Evolutionary conservation across 2,888 invertebrate species (phyloP).

Genomic region (Erpobdella octoculata): DNA sequence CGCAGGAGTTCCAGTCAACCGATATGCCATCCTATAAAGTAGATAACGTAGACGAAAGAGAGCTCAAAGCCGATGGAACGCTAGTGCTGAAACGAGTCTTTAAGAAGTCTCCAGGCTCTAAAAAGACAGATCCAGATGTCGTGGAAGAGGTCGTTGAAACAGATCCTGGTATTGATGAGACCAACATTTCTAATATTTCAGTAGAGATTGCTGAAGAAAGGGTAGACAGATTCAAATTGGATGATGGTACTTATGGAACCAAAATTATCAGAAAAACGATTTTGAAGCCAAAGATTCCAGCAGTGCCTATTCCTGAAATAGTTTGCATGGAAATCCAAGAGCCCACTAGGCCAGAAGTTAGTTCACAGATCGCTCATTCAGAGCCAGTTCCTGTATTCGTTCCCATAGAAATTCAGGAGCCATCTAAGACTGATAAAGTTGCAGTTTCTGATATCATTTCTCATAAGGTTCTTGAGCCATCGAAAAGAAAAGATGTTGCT

Average conservation of each 20-base stretch:
- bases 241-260: neutral
- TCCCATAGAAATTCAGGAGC: too few species aligned
- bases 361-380: too few species aligned
- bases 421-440: too few species aligned
- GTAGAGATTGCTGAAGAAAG: constrained; percentile 9
- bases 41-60: neutral
- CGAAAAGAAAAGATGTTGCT: neutral
- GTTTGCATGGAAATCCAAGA: too few species aligned
- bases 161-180: constrained; percentile 13
- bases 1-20: neutral
- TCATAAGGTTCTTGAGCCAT: neutral
- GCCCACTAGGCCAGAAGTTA: too few species aligned
- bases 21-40: constrained; percentile 14
- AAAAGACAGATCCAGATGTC: neutral
- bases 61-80: neutral
- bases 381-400: neutral
- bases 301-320: neutral
- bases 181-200: neutral
- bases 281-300: neutral
- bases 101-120: neutral
- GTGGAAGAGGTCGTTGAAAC: constrained; percentile 20
- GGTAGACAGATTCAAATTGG: neutral
- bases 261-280: neutral
- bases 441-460: too few species aligned
- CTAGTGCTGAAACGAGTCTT: constrained; percentile 9